Conservation (phyloP, 2,113 vertebrate genomes). For the Catharus minimus region DNA sequence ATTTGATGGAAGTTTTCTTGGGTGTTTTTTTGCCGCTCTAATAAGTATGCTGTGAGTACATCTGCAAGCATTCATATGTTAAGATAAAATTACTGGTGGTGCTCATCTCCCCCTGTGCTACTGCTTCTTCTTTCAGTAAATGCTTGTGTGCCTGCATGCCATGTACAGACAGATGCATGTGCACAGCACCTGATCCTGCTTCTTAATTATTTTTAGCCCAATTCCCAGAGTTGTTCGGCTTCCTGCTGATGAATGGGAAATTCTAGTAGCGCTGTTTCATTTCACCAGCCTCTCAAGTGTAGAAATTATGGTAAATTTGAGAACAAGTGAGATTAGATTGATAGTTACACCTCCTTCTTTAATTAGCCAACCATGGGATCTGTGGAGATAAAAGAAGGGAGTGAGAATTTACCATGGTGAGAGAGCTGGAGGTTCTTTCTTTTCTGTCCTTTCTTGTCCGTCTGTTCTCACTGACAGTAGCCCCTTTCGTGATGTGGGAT, state of each 20-base stretch:
- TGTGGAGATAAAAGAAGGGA: background rate
- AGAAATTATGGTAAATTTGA: constrained; percentile 32
- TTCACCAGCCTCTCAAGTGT: constrained; percentile 22
- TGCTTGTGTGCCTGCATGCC: background rate
- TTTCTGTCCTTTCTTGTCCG: background rate
- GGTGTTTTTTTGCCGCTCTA: background rate
- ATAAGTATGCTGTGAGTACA: background rate
- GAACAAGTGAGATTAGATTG: constrained; percentile 23
- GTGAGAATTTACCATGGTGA: background rate
- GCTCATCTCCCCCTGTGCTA: background rate
- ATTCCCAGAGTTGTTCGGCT: constrained; percentile 20
- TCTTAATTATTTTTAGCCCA: constrained; percentile 48
- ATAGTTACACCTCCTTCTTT: constrained; percentile 39
- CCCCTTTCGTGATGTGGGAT: background rate
- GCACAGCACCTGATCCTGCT: background rate
- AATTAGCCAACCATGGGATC: constrained; percentile 30
- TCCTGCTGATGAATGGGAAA: constrained; percentile 46
- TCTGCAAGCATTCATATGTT: background rate
- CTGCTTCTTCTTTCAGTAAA: background rate
- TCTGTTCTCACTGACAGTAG: background rate
- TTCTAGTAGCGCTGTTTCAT: constrained; percentile 25
- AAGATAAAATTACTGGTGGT: constrained; percentile 4
- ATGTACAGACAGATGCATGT: background rate
- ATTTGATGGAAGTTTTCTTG: background rate
- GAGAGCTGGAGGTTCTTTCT: background rate